These are phyloP conservation scores for Ailurus styani DNA, from an alignment of 2,113 vertebrate genomes.

Conservation along the genomic window DNA sequence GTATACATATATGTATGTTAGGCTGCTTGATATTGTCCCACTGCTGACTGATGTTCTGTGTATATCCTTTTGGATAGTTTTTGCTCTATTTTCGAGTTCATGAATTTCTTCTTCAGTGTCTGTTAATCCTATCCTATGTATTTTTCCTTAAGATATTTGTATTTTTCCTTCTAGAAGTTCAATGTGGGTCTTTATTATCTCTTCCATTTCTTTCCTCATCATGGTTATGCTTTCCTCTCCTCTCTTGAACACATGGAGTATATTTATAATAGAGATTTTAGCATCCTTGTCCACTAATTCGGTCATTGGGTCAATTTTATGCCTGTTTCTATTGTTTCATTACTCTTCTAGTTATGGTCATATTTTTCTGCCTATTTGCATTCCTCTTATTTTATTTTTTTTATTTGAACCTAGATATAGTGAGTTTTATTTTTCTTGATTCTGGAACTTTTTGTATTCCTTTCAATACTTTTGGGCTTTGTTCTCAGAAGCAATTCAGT, in stretches of 20 bases:
- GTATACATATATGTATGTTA: neutral
- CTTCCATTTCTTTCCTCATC: neutral
- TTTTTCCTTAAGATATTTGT: neutral
- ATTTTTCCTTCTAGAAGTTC: neutral
- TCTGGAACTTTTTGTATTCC: neutral
- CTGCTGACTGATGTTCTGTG: neutral
- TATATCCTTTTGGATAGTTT: neutral
- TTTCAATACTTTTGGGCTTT: constrained; percentile 10
- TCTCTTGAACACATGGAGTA: neutral
- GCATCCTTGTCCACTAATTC: neutral
- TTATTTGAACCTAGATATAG: neutral
- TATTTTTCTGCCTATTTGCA: neutral
- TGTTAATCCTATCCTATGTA: neutral
- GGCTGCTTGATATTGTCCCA: neutral
- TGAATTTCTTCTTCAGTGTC: neutral
- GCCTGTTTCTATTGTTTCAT: neutral
- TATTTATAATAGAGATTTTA: constrained; percentile 23
- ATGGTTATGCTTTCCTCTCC: neutral
- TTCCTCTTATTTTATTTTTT: neutral
- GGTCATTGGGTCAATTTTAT: neutral
- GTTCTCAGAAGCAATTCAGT: neutral
- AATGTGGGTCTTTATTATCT: neutral
- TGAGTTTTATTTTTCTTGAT: constrained; percentile 23
- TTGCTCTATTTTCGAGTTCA: neutral
- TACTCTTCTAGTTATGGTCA: neutral